phyloP scores from a whole-genome alignment of 2,888 invertebrate genomes.

The Pogonocherus hispidulus region DNA sequence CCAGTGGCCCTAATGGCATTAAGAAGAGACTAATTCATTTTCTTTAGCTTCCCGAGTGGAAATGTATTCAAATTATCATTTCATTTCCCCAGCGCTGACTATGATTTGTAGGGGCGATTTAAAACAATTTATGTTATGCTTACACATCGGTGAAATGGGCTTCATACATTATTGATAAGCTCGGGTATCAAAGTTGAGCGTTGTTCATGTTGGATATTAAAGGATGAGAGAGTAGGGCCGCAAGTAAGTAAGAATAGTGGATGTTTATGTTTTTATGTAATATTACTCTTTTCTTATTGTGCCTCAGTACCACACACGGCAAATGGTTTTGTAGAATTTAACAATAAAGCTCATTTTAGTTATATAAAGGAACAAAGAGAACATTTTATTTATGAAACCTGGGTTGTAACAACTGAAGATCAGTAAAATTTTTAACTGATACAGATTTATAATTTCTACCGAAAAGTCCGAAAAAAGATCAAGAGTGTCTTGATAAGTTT shows the following conservation, averaged over 20 bases:
- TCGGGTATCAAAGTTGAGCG: slow-evolving; percentile 42
- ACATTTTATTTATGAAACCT: too few species aligned
- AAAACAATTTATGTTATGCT: slow-evolving; percentile 56
- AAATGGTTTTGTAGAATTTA: too few species aligned
- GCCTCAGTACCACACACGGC: too few species aligned
- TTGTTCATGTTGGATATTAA: slow-evolving; percentile 54
- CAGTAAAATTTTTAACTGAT: too few species aligned
- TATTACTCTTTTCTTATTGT: too few species aligned
- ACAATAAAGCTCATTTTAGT: too few species aligned
- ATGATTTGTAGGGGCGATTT: slow-evolving; percentile 48
- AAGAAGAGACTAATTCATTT: not conserved
- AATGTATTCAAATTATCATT: slow-evolving; percentile 44
- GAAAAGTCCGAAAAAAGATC: too few species aligned
- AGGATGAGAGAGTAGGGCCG: slow-evolving; percentile 49
- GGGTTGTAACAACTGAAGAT: too few species aligned
- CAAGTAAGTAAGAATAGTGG: slow-evolving; percentile 14
- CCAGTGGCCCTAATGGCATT: not conserved
- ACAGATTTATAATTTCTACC: too few species aligned
- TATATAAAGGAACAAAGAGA: too few species aligned
- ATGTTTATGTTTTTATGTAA: not conserved
- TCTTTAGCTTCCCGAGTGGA: slow-evolving; percentile 14
- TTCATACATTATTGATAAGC: slow-evolving; percentile 56
- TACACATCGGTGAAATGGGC: slow-evolving; percentile 49
- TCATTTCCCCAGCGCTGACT: slow-evolving; percentile 37
- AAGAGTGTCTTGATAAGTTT: too few species aligned